Conservation (phyloP, 2,113 vertebrate species). For the Propithecus coquereli region DNA sequence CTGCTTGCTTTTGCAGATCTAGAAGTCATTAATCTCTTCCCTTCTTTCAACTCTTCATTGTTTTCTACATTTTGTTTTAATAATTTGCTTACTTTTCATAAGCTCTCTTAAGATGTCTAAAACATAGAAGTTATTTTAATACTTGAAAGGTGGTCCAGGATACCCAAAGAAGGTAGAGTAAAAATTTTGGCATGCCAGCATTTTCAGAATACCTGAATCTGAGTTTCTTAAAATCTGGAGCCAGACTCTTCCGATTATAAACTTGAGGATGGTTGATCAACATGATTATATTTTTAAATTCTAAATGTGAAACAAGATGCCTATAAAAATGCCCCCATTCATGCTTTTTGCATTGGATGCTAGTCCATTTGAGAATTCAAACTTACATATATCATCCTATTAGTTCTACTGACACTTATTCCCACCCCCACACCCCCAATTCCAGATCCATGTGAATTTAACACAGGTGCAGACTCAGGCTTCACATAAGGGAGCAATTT, state of each 20-base stretch:
- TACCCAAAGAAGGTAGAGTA: conserved; percentile 1
- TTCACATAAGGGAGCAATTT: conserved; percentile 86
- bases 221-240: conserved; percentile 37
- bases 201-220: conserved; percentile 28
- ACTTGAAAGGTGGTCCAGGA: conserved; percentile 8
- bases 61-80: conserved; percentile 6
- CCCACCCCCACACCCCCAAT: conserved; percentile 71
- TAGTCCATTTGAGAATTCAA: conserved; percentile 66
- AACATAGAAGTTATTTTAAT: neutral
- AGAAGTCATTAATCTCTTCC: neutral
- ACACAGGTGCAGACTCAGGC: conserved; percentile 82
- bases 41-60: neutral
- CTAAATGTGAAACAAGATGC: conserved; percentile 42
- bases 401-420: conserved; percentile 75
- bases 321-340: conserved; percentile 6
- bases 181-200: neutral
- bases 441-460: conserved; percentile 80
- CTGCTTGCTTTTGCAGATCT: neutral
- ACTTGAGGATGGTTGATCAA: conserved; percentile 38
- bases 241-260: conserved; percentile 44
- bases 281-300: conserved; percentile 46
- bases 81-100: conserved; percentile 6
- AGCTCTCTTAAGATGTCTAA: neutral
- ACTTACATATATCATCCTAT: conserved; percentile 72
- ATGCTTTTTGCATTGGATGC: neutral